A percentile compares a stretch with the other conserved stretches of the same genome.
These are phyloP conservation scores for Bombyx mandarina DNA, from an alignment of 1,140 invertebrate species.

Conservation along the genomic window DNA sequence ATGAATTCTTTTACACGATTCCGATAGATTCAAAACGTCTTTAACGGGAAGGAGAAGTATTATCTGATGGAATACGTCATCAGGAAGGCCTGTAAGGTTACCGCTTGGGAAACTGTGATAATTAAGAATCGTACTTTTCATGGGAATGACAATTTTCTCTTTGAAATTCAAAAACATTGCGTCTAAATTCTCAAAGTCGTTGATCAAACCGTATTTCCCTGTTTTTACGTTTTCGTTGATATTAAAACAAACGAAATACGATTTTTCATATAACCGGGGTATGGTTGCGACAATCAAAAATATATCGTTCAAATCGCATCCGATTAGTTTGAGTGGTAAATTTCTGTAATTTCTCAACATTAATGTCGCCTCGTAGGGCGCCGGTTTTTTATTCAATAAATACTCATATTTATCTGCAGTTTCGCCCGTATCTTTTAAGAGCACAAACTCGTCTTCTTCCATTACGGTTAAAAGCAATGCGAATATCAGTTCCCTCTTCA, in stretches of 20 bases:
- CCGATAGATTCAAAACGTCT: slow-evolving; percentile 24
- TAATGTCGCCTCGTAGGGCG: slow-evolving; percentile 15
- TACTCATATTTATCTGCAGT: slow-evolving; percentile 17
- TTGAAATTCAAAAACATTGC: slow-evolving; percentile 16
- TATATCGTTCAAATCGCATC: slow-evolving; percentile 13
- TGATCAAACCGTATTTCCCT: slow-evolving; percentile 17
- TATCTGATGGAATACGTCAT: slow-evolving; percentile 24
- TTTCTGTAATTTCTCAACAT: slow-evolving; percentile 18
- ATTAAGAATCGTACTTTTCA: slow-evolving; percentile 24
- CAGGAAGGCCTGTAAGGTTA: slow-evolving; percentile 25
- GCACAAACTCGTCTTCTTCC: slow-evolving; percentile 32
- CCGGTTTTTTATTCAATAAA: slow-evolving; percentile 16
- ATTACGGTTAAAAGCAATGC: slow-evolving; percentile 32
- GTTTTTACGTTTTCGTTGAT: slow-evolving; percentile 15
- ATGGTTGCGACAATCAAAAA: slow-evolving; percentile 28
- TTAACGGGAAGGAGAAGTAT: slow-evolving; percentile 19
- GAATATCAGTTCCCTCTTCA: slow-evolving; percentile 30
- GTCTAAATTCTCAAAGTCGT: slow-evolving; percentile 15
- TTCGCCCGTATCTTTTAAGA: slow-evolving; percentile 17
- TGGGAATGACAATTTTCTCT: slow-evolving; percentile 25
- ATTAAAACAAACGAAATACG: slow-evolving; percentile 27
- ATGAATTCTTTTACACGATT: slow-evolving; percentile 28
- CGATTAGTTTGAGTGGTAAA: slow-evolving; percentile 24
- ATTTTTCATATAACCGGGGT: slow-evolving; percentile 13
- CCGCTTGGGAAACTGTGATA: slow-evolving; percentile 17